Evolutionary conservation across 2,797 vertebrate species (phyloP).

Genomic region (Catamblyrhynchus diadema): DNA sequence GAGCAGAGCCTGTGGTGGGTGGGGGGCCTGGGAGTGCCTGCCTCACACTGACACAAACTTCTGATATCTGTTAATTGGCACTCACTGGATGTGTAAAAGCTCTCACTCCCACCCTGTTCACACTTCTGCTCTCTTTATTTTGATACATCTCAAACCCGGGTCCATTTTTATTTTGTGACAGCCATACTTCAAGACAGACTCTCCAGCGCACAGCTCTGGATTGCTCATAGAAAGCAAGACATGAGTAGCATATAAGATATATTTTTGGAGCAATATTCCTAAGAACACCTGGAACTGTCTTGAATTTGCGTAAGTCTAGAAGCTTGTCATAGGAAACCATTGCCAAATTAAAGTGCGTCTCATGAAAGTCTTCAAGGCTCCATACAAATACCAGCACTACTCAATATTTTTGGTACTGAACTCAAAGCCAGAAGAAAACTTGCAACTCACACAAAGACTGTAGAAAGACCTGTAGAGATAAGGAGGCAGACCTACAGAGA

Average conservation of each 20-base stretch:
- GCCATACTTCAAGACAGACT: neutral
- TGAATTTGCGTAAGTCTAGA: neutral
- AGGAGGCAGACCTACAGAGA: neutral
- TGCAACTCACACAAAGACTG: neutral
- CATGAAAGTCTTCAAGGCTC: neutral
- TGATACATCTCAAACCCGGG: neutral
- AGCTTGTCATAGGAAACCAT: neutral
- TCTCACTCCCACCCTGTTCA: neutral
- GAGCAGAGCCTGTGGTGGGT: neutral
- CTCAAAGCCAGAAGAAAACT: neutral
- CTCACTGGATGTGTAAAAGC: neutral
- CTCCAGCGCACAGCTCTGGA: neutral
- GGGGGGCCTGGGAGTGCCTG: accelerated
- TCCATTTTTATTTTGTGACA: neutral
- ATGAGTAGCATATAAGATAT: neutral
- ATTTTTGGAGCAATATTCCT: slow-evolving; percentile 14
- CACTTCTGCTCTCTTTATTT: neutral
- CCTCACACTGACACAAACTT: neutral
- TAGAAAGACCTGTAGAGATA: neutral
- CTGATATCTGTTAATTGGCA: neutral
- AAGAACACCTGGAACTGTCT: neutral
- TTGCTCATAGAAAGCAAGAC: neutral
- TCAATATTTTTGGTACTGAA: neutral
- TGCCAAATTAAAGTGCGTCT: neutral
- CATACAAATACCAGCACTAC: neutral